phyloP scores from a whole-genome alignment of 2,113 vertebrate species.

The Triplophysa dalaica region DNA sequence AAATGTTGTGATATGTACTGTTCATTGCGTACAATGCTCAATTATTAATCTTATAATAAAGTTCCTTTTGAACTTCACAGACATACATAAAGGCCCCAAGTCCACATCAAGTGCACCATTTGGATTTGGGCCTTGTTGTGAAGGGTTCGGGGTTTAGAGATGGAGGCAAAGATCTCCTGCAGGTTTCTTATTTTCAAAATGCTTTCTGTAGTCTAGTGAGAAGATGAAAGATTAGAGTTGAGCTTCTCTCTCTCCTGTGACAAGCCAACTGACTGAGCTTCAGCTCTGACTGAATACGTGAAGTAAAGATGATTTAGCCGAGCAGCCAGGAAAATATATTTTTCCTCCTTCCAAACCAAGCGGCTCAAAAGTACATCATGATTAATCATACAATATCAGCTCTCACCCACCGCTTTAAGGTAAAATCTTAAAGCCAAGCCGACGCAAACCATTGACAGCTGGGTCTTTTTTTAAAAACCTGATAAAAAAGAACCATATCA shows the following conservation, averaged over 20 bases:
- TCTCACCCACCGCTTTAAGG: conserved; percentile 7
- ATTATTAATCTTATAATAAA: too few species aligned
- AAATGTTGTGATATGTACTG: too few species aligned
- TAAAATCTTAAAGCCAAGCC: conserved; percentile 16
- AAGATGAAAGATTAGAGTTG: conserved; percentile 8
- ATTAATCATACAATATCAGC: conserved; percentile 42
- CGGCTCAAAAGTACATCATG: conserved; percentile 38
- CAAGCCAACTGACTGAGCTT: conserved; percentile 37
- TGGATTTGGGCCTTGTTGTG: not conserved
- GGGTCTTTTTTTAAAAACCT: not conserved
- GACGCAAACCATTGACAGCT: not conserved
- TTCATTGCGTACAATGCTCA: too few species aligned
- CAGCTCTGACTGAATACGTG: conserved; percentile 37
- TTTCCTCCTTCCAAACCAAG: conserved; percentile 36
- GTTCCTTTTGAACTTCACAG: too few species aligned
- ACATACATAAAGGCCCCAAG: too few species aligned
- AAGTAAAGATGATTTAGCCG: conserved; percentile 47
- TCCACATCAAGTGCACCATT: not conserved
- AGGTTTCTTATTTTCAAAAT: not conserved
- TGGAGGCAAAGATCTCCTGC: not conserved
- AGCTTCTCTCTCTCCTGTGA: conserved; percentile 2
- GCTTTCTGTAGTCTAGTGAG: conserved; percentile 2
- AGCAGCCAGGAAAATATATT: conserved; percentile 34
- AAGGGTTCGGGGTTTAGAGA: not conserved
- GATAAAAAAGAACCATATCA: not conserved